These are phyloP conservation scores for Crypturellus undulatus DNA, from an alignment of 2,113 vertebrate species.

Conservation along the genomic window DNA sequence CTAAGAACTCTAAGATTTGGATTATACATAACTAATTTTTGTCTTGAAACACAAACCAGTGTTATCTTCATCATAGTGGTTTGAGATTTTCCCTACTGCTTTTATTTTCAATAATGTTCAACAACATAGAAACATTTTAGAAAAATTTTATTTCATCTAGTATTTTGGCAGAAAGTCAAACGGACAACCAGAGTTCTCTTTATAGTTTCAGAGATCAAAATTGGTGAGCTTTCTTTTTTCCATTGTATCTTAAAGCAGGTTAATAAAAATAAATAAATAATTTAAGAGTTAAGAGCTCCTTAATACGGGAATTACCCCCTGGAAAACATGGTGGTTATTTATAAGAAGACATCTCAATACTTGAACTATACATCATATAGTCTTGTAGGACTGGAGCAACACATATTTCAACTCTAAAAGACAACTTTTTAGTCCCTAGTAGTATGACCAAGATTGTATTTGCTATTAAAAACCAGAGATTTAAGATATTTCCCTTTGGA, in stretches of 20 bases:
- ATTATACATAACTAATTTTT: constrained; percentile 11
- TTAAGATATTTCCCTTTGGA: background rate
- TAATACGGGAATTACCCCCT: background rate
- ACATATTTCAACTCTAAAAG: background rate
- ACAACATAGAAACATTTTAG: background rate
- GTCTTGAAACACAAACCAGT: constrained; percentile 1
- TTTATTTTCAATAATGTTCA: constrained; percentile 62
- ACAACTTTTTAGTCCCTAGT: fast-evolving
- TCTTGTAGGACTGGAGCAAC: fast-evolving
- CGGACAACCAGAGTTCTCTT: background rate
- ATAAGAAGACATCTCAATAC: background rate
- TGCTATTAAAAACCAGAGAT: background rate
- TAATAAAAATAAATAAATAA: background rate
- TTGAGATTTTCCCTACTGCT: constrained; percentile 29
- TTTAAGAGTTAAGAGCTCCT: background rate
- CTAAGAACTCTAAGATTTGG: background rate
- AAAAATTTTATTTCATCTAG: background rate
- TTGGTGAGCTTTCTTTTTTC: background rate
- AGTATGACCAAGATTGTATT: fast-evolving
- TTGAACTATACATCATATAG: background rate
- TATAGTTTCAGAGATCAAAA: background rate
- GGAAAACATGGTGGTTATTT: background rate
- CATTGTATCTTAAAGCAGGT: background rate
- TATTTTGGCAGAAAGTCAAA: background rate
- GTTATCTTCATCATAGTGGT: constrained; percentile 20